Percentiles rank a stretch among this genome's conserved stretches.
phyloP scores from a whole-genome alignment of 1,140 invertebrate genomes.

The Aleiodes sp. region DNA sequence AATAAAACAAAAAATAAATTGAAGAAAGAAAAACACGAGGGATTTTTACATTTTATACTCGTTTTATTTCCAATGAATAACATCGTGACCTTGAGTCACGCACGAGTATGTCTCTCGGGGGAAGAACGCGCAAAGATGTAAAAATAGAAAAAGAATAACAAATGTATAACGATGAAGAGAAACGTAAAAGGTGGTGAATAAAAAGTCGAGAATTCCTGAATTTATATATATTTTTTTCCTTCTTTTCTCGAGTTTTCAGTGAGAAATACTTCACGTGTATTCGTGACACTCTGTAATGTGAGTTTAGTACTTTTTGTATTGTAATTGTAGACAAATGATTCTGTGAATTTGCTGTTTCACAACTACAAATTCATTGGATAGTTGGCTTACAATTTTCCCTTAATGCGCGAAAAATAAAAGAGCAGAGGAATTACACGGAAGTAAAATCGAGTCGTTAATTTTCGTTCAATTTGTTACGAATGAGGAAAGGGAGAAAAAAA shows the following conservation, averaged over 20 bases:
- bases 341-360: too few species aligned
- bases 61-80: constrained; percentile 10
- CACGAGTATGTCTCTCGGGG: constrained; percentile 41
- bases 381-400: too few species aligned
- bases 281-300: too few species aligned
- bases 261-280: too few species aligned
- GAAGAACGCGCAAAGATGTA: constrained; percentile 34
- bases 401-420: too few species aligned
- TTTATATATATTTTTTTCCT: not conserved
- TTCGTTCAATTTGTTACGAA: too few species aligned
- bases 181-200: constrained; percentile 21
- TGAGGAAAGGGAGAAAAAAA: too few species aligned
- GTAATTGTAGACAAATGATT: too few species aligned
- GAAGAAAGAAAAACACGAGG: not conserved
- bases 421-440: not conserved
- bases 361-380: too few species aligned
- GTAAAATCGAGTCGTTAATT: not conserved
- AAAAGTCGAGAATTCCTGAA: not conserved
- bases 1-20: not conserved
- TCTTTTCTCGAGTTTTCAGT: too few species aligned
- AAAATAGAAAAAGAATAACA: constrained; percentile 31
- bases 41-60: not conserved
- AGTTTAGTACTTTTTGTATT: too few species aligned
- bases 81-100: constrained; percentile 59
- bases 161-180: constrained; percentile 22